Evolutionary conservation across 2,888 invertebrate genomes (phyloP).

Genomic region (Dryocosmus kuriphilus): DNA sequence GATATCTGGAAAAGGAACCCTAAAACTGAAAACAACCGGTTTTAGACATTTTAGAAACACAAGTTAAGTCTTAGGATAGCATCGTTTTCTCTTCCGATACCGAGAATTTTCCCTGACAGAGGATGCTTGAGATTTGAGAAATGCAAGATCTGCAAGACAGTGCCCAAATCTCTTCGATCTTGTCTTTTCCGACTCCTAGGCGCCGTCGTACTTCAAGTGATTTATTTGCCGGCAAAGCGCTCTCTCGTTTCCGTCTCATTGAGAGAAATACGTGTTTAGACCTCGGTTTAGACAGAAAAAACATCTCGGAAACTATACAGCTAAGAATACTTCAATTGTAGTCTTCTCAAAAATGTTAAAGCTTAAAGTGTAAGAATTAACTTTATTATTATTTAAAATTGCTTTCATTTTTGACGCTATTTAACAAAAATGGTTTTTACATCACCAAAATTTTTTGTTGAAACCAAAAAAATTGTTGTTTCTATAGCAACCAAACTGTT

Average conservation of each 20-base stretch:
- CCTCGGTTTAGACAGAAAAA: constrained; percentile 15
- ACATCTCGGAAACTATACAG: background rate
- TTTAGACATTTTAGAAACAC: background rate
- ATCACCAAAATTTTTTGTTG: too few relatives aligned
- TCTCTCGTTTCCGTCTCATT: constrained; percentile 51
- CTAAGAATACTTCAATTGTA: too few relatives aligned
- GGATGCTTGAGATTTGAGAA: constrained; percentile 21
- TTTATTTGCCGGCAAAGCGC: constrained; percentile 56
- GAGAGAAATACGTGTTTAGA: background rate
- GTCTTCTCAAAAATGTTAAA: too few relatives aligned
- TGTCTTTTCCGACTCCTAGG: constrained; percentile 27
- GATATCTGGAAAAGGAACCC: background rate
- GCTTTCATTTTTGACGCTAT: too few relatives aligned
- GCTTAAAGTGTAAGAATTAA: too few relatives aligned
- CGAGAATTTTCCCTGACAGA: constrained; percentile 30
- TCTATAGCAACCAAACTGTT: too few relatives aligned
- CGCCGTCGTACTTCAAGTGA: constrained; percentile 48
- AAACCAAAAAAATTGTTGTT: too few relatives aligned
- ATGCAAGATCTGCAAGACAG: constrained; percentile 27
- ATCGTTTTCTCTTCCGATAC: constrained; percentile 33
- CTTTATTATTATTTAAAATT: too few relatives aligned
- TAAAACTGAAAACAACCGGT: constrained; percentile 25
- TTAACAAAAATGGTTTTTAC: too few relatives aligned
- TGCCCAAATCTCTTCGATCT: constrained; percentile 41
- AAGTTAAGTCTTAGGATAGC: constrained; percentile 11